These are phyloP conservation scores for Macrocentrus cingulum DNA, from an alignment of 1,140 invertebrate genomes.

Conservation along the genomic window DNA sequence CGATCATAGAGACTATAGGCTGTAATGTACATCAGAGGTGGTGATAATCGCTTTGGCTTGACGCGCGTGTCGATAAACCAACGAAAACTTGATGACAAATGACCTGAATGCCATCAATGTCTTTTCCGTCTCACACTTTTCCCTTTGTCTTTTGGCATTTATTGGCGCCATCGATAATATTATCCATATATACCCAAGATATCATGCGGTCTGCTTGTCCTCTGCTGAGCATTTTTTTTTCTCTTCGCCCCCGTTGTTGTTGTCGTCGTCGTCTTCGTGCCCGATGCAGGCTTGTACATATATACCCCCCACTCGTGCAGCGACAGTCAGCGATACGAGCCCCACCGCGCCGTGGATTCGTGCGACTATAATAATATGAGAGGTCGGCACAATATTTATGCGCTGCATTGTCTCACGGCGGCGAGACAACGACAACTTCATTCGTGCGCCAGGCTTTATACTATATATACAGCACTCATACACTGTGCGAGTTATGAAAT, in stretches of 20 bases:
- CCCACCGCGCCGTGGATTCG: conserved; percentile 1
- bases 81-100: conserved; percentile 53
- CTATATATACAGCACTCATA: too few relatives aligned
- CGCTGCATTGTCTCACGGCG: conserved; percentile 49
- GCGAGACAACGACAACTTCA: conserved; percentile 54
- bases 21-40: too few relatives aligned
- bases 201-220: too few relatives aligned
- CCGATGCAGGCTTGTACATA: too few relatives aligned
- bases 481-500: conserved; percentile 46
- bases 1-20: not conserved
- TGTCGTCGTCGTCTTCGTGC: too few relatives aligned
- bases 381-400: conserved; percentile 50
- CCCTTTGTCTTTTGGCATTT: not conserved
- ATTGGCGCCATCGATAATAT: conserved; percentile 1
- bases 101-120: conserved; percentile 42
- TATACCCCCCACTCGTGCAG: not conserved
- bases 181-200: not conserved
- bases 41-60: conserved; percentile 21
- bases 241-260: too few relatives aligned
- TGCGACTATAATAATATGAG: conserved; percentile 15
- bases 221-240: too few relatives aligned
- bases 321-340: not conserved
- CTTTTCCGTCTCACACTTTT: conserved; percentile 34
- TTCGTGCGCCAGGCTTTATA: conserved; percentile 40
- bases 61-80: conserved; percentile 39